Evolutionary conservation across 2,888 invertebrate genomes (phyloP), one percentile per base, ranked within the genome.

Genomic region (Heliothis peltigera): DNA sequence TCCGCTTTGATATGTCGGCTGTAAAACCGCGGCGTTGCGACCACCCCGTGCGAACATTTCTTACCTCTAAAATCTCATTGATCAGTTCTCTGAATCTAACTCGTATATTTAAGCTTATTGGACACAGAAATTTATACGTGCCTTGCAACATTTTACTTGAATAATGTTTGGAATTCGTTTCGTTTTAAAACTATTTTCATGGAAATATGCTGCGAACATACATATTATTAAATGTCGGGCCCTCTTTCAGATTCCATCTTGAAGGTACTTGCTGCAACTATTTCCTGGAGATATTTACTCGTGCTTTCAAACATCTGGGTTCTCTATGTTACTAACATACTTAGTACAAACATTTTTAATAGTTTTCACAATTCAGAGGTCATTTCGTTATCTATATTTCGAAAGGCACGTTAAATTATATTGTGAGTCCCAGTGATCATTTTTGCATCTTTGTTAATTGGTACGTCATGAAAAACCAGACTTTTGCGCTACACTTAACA

Each of bases 31-130:
- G 39, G 39, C 18, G 10, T 47, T 49, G 42, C 12, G 22, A 35
- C 56, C 47, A n/a, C 43, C 17, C 25, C 17, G 49, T 35, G 49
- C 43, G 44, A 49, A 47, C 35, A 53, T 43, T 53, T 47, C 56
- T 59, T 32, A 58, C 64, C 69, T 75, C 68, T 75, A 39, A 78
- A 79, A 81, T 79, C 68, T 62, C 64, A 56, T 76, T 76, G 81
- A 82, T 76, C 79, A 81, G 67, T 77, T 64, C 58, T 59, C 59
- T 44, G 62, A 73, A 73, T 62, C 44, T 18, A 55, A 74, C 77
- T 57, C 75, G 70, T 80, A 73, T 66, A 79, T 77, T 81, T 79
- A 63, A 75, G 70, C 62, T 77, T 67, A 75, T 75, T 67, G 75
- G 67, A 80, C 73, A 69, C 65, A 39, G 32, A 60, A 73, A 84